Percentiles rank a stretch among this genome's conserved stretches.
These are phyloP conservation scores for Hyposoter didymator DNA, from an alignment of 2,888 invertebrate genomes.

Conservation along the genomic window DNA sequence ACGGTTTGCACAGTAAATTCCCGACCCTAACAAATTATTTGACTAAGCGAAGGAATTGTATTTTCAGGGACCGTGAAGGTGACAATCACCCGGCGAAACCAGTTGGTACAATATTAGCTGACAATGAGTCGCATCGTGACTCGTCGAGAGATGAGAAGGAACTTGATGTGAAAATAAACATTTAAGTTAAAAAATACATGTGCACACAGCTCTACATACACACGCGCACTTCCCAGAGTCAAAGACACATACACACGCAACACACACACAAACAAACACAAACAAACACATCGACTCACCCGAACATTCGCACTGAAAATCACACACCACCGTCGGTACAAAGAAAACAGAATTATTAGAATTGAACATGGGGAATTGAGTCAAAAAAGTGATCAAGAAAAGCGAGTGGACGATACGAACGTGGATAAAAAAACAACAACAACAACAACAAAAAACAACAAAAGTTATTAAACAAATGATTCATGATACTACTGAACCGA, in stretches of 20 bases:
- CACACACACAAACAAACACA: not conserved
- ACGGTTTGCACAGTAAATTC: not conserved
- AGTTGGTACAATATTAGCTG: slow-evolving; percentile 79
- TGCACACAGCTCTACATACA: slow-evolving; percentile 45
- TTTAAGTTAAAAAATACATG: slow-evolving; percentile 40
- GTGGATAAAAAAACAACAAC: slow-evolving; percentile 30
- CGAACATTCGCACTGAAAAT: slow-evolving; percentile 45
- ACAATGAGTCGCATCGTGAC: slow-evolving; percentile 42
- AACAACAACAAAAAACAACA: not conserved
- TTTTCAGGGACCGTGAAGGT: slow-evolving; percentile 82
- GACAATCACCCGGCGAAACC: slow-evolving; percentile 82
- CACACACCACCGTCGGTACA: slow-evolving; percentile 69
- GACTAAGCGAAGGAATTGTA: slow-evolving; percentile 54
- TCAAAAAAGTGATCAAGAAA: slow-evolving; percentile 5
- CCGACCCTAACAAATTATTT: not conserved
- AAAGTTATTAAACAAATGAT: slow-evolving; percentile 55
- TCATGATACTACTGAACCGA: slow-evolving; percentile 39
- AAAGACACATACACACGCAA: not conserved
- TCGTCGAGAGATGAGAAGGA: slow-evolving; percentile 32
- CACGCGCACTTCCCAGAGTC: not conserved
- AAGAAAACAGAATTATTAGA: slow-evolving; percentile 58
- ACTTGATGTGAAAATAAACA: slow-evolving; percentile 49
- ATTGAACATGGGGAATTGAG: slow-evolving; percentile 49
- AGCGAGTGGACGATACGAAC: slow-evolving; percentile 40
- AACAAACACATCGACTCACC: slow-evolving; percentile 11